Conservation (phyloP, 2,113 vertebrate genomes). For the Panthera leo region DNA sequence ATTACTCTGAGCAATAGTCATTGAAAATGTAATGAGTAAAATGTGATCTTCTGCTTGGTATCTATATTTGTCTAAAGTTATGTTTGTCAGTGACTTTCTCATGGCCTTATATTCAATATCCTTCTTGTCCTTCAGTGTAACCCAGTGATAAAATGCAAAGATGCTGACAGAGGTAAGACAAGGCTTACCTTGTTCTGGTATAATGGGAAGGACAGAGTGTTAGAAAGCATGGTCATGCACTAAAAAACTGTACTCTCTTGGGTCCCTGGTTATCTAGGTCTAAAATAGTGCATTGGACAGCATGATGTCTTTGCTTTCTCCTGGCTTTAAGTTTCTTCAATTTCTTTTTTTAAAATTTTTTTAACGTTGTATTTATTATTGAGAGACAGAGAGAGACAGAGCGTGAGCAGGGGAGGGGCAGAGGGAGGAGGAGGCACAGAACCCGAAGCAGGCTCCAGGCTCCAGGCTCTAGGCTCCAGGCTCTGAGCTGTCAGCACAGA, state of each 20-base stretch:
- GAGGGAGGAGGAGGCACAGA: too few species aligned
- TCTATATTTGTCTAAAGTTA: not conserved
- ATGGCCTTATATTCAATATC: not conserved
- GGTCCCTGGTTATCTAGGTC: not conserved
- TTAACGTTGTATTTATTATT: too few species aligned
- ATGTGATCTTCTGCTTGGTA: not conserved
- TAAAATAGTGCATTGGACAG: not conserved
- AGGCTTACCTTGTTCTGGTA: not conserved
- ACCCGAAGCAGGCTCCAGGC: too few species aligned
- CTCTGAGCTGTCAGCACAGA: too few species aligned
- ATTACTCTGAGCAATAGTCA: not conserved
- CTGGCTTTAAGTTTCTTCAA: not conserved
- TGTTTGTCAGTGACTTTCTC: not conserved
- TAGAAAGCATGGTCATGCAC: not conserved
- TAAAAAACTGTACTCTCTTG: not conserved
- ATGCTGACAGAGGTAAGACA: not conserved
- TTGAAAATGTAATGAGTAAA: not conserved
- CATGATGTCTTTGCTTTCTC: not conserved
- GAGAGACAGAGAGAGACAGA: too few species aligned
- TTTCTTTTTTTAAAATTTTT: not conserved
- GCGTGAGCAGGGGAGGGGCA: too few species aligned
- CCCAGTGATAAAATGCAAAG: not conserved
- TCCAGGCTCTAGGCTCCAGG: too few species aligned
- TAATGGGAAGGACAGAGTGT: not conserved
- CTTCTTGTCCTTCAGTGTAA: constrained; percentile 15